Percentiles rank a stretch among this genome's conserved stretches.
phyloP scores from a whole-genome alignment of 2,888 invertebrate species.

The Drosophila tanythrix region DNA sequence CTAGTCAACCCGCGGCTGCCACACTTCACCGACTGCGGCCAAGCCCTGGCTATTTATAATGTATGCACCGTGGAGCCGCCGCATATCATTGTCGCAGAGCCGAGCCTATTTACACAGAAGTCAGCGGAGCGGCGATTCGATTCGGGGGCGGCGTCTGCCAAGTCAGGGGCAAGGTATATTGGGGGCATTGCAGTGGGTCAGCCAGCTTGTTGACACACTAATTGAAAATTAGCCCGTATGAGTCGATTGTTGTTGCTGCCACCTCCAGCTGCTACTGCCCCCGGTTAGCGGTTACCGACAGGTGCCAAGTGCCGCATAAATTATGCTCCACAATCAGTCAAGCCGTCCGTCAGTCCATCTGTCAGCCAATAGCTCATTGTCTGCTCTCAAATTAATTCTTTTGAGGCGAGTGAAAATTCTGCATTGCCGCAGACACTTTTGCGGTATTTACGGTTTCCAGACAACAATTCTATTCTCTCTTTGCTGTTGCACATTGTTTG shows the following conservation, averaged over 20 bases:
- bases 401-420: slow-evolving; percentile 45
- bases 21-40: neutral
- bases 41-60: slow-evolving; percentile 40
- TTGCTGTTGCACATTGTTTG: slow-evolving; percentile 17
- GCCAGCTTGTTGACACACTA: slow-evolving; percentile 51
- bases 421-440: slow-evolving; percentile 37
- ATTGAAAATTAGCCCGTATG: slow-evolving; percentile 45
- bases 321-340: slow-evolving; percentile 37
- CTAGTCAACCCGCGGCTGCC: slow-evolving; percentile 15
- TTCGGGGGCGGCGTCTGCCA: slow-evolving; percentile 13
- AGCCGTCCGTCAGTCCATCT: slow-evolving; percentile 22
- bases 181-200: slow-evolving; percentile 1
- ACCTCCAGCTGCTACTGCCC: neutral
- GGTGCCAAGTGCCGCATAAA: slow-evolving; percentile 58
- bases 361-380: slow-evolving; percentile 46
- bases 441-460: slow-evolving; percentile 42
- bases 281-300: slow-evolving; percentile 42
- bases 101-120: slow-evolving; percentile 29
- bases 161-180: neutral
- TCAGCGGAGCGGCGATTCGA: slow-evolving; percentile 33
- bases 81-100: slow-evolving; percentile 29
- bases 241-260: neutral
- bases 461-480: slow-evolving; percentile 25
- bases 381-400: slow-evolving; percentile 53
- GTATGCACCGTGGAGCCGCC: slow-evolving; percentile 32